These are phyloP conservation scores for Macrotrachela quadricornifera DNA, from an alignment of 1,140 invertebrate species.

Conservation along the genomic window DNA sequence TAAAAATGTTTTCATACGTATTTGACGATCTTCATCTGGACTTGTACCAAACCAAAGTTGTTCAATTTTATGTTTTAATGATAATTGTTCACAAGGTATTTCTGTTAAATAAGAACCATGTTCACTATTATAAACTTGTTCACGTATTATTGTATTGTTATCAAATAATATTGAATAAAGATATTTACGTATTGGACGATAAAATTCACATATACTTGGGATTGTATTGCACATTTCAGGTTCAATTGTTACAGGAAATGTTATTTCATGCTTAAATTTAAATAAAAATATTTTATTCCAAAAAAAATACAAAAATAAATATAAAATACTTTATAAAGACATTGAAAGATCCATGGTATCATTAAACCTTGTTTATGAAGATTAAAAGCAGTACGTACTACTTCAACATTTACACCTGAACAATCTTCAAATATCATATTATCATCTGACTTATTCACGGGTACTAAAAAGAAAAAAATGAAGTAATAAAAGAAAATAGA, in stretches of 20 bases:
- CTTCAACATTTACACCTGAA: conserved; percentile 35
- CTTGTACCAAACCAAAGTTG: too few relatives aligned
- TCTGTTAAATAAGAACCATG: too few relatives aligned
- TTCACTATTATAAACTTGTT: too few relatives aligned
- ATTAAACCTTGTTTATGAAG: conserved; percentile 68
- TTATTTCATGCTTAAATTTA: conserved; percentile 43
- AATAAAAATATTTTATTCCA: background rate
- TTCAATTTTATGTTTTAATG: too few relatives aligned
- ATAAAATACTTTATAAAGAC: conserved; percentile 42
- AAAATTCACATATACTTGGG: conserved; percentile 52
- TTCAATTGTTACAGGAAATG: conserved; percentile 56
- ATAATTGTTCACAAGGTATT: too few relatives aligned
- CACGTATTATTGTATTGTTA: conserved; percentile 40
- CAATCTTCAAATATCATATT: too few relatives aligned
- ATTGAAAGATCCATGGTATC: conserved; percentile 62
- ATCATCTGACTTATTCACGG: too few relatives aligned
- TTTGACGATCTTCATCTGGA: too few relatives aligned
- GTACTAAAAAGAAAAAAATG: too few relatives aligned
- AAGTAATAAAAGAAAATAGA: too few relatives aligned
- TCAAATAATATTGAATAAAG: conserved; percentile 75
- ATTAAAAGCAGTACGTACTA: conserved; percentile 59
- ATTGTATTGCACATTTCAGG: conserved; percentile 57
- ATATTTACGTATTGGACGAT: conserved; percentile 54
- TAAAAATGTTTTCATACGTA: too few relatives aligned
- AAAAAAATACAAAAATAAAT: background rate